Percentiles rank a stretch among this genome's conserved stretches.
Conservation (phyloP, 2,113 vertebrate genomes). For the Megaptera novaeangliae region DNA sequence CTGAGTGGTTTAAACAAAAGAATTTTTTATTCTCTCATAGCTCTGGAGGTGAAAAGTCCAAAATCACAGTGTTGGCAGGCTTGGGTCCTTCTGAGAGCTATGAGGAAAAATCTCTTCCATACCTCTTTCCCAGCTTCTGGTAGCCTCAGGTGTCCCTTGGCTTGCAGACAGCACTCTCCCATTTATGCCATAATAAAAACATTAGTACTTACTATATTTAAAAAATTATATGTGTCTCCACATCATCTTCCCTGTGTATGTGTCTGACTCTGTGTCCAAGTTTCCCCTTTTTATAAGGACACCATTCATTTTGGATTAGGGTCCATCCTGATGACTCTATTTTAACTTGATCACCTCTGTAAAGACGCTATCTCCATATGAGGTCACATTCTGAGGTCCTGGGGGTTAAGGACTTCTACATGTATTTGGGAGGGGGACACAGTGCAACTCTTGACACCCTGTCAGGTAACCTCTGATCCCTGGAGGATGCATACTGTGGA, state of each 20-base stretch:
- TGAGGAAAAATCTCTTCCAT: not conserved
- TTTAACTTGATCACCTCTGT: not conserved
- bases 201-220: not conserved
- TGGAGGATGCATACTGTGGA: not conserved
- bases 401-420: not conserved
- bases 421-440: not conserved
- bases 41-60: not conserved
- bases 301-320: not conserved
- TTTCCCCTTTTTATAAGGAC: not conserved
- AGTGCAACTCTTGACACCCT: not conserved
- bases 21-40: not conserved
- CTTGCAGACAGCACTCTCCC: not conserved
- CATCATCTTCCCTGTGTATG: not conserved
- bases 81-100: not conserved
- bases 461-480: not conserved
- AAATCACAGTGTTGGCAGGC: rapidly evolving
- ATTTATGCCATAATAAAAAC: not conserved
- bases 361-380: not conserved
- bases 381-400: not conserved
- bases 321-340: not conserved
- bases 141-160: not conserved
- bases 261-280: not conserved
- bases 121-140: not conserved
- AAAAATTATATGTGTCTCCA: not conserved
- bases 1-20: not conserved